These are phyloP conservation scores for Adrianichthys oophorus DNA, from an alignment of 2,797 vertebrate species.

Conservation along the genomic window DNA sequence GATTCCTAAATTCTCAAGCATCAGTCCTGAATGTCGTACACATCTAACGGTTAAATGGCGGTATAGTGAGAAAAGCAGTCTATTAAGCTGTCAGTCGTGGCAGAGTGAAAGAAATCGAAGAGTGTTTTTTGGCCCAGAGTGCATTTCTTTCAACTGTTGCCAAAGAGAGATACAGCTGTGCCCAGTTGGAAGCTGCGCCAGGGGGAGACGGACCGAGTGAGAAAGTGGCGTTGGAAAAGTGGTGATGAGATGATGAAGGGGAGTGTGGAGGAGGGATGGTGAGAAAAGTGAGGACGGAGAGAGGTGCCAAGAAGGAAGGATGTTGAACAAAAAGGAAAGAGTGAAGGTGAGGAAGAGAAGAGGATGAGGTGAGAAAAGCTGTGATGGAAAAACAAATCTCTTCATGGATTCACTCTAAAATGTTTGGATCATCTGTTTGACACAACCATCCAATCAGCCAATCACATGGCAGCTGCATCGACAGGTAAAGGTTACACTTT, in stretches of 20 bases:
- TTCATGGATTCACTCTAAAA: neutral
- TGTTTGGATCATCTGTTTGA: neutral
- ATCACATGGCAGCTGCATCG: no score
- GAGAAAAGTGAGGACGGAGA: constrained; percentile 25
- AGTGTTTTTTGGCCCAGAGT: constrained; percentile 37
- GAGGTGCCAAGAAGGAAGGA: constrained; percentile 30
- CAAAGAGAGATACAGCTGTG: constrained; percentile 45
- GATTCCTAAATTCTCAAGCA: constrained; percentile 2
- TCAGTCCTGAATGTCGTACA: neutral
- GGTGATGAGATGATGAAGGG: constrained; percentile 38
- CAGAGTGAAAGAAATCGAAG: constrained; percentile 17
- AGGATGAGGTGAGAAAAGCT: constrained; percentile 42
- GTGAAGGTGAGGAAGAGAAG: constrained; percentile 8
- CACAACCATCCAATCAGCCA: no score
- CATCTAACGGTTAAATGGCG: neutral
- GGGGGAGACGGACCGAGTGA: constrained; percentile 26
- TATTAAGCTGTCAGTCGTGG: constrained; percentile 37
- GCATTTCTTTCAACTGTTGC: constrained; percentile 41
- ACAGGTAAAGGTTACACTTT: no score
- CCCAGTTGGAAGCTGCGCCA: constrained; percentile 16
- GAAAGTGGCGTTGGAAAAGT: constrained; percentile 22
- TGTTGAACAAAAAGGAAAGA: constrained; percentile 4
- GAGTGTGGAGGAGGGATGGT: constrained; percentile 12
- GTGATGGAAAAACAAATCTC: constrained; percentile 4
- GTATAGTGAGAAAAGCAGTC: constrained; percentile 8